These are phyloP conservation scores for Clarias gariepinus DNA, from an alignment of 2,113 vertebrate genomes.

Conservation along the genomic window DNA sequence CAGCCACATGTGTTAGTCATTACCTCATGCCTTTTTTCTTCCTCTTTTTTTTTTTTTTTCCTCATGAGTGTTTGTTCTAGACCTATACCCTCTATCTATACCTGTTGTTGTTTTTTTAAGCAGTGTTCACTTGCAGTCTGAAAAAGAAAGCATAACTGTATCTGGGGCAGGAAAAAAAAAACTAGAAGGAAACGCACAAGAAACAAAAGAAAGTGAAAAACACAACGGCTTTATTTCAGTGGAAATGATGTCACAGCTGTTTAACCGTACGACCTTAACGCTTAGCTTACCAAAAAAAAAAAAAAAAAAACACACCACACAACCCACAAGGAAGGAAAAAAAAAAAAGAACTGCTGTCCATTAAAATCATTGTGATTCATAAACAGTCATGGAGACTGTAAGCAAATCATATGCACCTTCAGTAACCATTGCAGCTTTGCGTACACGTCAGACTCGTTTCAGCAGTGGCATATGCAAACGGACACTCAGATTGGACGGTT, in stretches of 20 bases:
- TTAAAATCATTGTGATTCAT: constrained; percentile 23
- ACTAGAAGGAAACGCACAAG: neutral
- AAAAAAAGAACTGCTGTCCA: neutral
- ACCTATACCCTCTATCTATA: neutral
- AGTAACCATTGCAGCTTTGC: constrained; percentile 75
- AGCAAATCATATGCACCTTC: constrained; percentile 78
- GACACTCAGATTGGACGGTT: constrained; percentile 72
- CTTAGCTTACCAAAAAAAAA: constrained; percentile 42
- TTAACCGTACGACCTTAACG: constrained; percentile 40
- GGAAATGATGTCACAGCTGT: constrained; percentile 28
- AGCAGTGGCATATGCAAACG: constrained; percentile 69
- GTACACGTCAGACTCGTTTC: constrained; percentile 74
- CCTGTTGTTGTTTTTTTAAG: neutral
- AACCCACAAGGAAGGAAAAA: too few species aligned
- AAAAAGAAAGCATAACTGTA: neutral
- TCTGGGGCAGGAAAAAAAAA: neutral
- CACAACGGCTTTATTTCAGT: constrained; percentile 2
- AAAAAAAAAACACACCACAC: neutral
- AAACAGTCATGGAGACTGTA: neutral
- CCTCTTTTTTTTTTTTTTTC: too few species aligned
- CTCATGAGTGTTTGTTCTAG: neutral
- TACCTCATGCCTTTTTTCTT: constrained; percentile 45
- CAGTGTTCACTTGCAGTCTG: neutral
- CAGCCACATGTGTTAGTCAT: constrained; percentile 64
- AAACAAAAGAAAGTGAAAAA: neutral